phyloP scores from a whole-genome alignment of 2,797 vertebrate genomes.

The Sebastes kiyomatsui region DNA sequence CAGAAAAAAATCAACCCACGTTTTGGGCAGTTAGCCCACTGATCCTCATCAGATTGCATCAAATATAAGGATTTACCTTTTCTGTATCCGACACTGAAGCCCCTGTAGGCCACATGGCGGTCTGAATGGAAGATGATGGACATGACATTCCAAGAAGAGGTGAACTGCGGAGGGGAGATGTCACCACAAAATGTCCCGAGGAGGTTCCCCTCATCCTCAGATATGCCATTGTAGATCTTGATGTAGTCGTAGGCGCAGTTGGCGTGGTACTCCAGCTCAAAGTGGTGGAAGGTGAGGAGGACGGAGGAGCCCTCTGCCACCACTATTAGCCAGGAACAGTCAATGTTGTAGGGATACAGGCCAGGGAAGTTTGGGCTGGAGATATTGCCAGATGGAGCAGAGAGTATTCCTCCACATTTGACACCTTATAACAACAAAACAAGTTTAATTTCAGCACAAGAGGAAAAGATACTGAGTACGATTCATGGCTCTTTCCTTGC shows the following conservation, averaged over 20 bases:
- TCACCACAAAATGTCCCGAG: conserved; percentile 94
- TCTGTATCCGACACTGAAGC: conserved; percentile 90
- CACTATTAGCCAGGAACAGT: conserved; percentile 95
- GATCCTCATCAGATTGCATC: conserved; percentile 28
- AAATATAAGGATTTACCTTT: conserved; percentile 85
- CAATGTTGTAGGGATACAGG: conserved; percentile 90
- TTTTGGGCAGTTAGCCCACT: conserved; percentile 5
- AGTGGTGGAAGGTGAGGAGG: conserved; percentile 92
- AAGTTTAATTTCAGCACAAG: conserved; percentile 18
- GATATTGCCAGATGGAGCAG: conserved; percentile 90
- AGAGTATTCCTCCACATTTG: conserved; percentile 97
- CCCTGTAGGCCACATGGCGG: conserved; percentile 91
- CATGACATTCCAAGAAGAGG: conserved; percentile 97
- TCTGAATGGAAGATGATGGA: conserved; percentile 94
- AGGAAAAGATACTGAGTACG: background rate
- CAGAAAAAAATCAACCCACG: conserved; percentile 1
- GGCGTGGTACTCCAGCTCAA: conserved; percentile 92
- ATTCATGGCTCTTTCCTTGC: background rate
- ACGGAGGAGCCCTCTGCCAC: conserved; percentile 94
- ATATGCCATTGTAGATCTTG: conserved; percentile 94
- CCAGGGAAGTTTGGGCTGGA: conserved; percentile 97
- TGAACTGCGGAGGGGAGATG: conserved; percentile 88
- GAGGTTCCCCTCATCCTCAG: conserved; percentile 91
- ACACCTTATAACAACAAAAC: conserved; percentile 82
- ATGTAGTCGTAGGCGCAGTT: conserved; percentile 93